Percentiles rank a stretch among this genome's conserved stretches.
These are phyloP conservation scores for Etheostoma spectabile DNA, from an alignment of 2,113 vertebrate genomes.

Conservation along the genomic window DNA sequence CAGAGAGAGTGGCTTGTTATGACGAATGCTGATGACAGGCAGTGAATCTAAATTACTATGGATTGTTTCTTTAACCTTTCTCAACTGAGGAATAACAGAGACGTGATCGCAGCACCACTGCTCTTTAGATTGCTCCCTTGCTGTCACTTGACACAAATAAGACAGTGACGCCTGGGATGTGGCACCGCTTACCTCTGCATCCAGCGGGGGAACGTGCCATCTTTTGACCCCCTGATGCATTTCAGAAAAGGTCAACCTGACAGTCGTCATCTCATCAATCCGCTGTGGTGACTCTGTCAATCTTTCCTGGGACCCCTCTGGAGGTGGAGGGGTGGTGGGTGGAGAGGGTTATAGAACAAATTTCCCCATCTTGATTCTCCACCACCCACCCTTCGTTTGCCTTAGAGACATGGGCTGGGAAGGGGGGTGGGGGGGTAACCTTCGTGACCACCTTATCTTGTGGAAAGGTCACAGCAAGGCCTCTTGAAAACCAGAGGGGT, in stretches of 20 bases:
- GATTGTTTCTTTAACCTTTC: conserved; percentile 81
- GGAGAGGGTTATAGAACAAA: conserved; percentile 43
- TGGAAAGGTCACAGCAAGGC: conserved; percentile 83
- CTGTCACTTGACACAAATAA: conserved; percentile 79
- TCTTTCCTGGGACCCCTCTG: conserved; percentile 62
- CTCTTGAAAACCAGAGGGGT: conserved; percentile 79
- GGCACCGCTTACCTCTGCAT: conserved; percentile 68
- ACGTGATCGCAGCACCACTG: conserved; percentile 74
- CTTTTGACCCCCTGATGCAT: conserved; percentile 83
- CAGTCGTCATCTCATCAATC: conserved; percentile 81
- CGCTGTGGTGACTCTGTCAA: conserved; percentile 69
- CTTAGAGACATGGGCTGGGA: conserved; percentile 41
- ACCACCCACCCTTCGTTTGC: conserved; percentile 58
- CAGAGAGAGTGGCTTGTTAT: conserved; percentile 48
- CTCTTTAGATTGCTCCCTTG: conserved; percentile 79
- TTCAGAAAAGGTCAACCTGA: conserved; percentile 87
- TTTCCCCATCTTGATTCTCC: conserved; percentile 63
- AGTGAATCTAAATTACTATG: conserved; percentile 74
- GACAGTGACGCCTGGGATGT: conserved; percentile 72
- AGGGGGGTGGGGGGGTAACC: conserved; percentile 67
- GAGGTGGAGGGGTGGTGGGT: conserved; percentile 39
- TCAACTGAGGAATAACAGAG: conserved; percentile 80
- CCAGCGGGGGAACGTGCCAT: conserved; percentile 67
- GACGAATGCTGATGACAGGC: conserved; percentile 66
- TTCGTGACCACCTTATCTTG: conserved; percentile 84